Conservation (phyloP, 1,140 invertebrate species). For the Apocrypta bakeri region DNA sequence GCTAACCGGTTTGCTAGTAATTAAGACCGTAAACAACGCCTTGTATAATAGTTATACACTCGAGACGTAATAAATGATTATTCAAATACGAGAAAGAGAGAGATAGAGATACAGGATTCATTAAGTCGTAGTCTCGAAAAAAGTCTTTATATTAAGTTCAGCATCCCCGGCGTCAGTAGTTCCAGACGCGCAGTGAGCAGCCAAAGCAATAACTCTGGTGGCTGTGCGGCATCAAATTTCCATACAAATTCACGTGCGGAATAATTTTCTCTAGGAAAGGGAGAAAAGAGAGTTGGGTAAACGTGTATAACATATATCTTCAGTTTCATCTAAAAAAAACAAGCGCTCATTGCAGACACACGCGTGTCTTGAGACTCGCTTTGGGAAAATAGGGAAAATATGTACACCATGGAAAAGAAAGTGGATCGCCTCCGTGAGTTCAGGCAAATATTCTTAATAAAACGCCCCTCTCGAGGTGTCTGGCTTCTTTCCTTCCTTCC, state of each 20-base stretch:
- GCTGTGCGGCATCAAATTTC: slow-evolving; percentile 19
- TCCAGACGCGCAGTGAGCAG: slow-evolving; percentile 1
- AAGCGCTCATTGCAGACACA: slow-evolving; percentile 6
- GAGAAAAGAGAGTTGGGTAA: too few relatives aligned
- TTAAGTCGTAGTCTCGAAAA: neutral
- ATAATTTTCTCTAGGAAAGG: slow-evolving; percentile 15
- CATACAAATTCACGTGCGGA: slow-evolving; percentile 32
- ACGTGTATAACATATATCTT: neutral
- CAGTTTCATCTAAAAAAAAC: neutral
- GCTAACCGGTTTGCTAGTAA: slow-evolving; percentile 32
- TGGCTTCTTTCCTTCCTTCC: too few relatives aligned
- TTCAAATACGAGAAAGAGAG: too few relatives aligned
- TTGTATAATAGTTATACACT: too few relatives aligned
- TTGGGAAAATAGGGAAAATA: neutral
- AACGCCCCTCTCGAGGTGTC: neutral
- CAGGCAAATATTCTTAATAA: slow-evolving; percentile 27
- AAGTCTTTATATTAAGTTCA: neutral
- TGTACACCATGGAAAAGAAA: neutral
- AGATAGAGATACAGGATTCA: neutral
- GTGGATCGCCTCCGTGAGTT: slow-evolving; percentile 1
- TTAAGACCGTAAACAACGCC: neutral
- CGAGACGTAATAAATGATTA: too few relatives aligned
- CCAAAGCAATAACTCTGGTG: neutral
- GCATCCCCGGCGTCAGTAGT: neutral
- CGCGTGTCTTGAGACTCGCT: neutral